Base-by-base conservation (phyloP, 2,888 invertebrate genomes). In the Lycaena phlaeas region DNA sequence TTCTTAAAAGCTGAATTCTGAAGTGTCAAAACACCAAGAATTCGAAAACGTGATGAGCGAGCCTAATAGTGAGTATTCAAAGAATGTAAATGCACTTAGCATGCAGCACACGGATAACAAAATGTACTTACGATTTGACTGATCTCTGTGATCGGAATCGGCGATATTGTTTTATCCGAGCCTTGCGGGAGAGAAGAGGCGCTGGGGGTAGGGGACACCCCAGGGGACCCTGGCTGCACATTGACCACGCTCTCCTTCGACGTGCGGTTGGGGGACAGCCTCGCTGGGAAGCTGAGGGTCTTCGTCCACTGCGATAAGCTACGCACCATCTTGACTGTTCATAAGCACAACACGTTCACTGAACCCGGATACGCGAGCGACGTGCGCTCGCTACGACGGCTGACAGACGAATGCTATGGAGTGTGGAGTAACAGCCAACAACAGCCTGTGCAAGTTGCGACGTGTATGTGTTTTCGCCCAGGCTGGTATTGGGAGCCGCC, bases 281-380 rank as follows among this genome's bases (percentile, higher is more conserved):
- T 87, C 61, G 94, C 90, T 47, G 94, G 94, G 74, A 94, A 94
- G 87, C 94, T 94, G 68, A 94, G 87, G 56, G 94, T 94, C 87
- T 94, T 94, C 78, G 94, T 94, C 94, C 94, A 94, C 87, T 94
- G 93, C 47, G 93, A 90, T 64, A 94, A 85, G 85, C 93, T 94
- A 58, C 94, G 92, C 77, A 94, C 94, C 94, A 94, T 94, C 67
- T 84, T 87, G 71, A 64, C 59, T 61, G 78, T 78, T 69, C 81
- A 79, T 74, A 66, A 56, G 64, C 76, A 71, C 72, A 73, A 77
- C 78, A 70, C 71, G 70, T 68, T 68, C 79, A 78, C 81, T 71
- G 54, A 64, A 68, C 67, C 61, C 57, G 61, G 40, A 43, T 46
- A 54, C 60, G 62, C 53, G 55, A 62, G 61, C 53, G 60, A 68